A percentile compares a stretch with the other conserved stretches of the same genome.
phyloP scores from a whole-genome alignment of 2,113 vertebrate genomes.

The Grantiella picta region DNA sequence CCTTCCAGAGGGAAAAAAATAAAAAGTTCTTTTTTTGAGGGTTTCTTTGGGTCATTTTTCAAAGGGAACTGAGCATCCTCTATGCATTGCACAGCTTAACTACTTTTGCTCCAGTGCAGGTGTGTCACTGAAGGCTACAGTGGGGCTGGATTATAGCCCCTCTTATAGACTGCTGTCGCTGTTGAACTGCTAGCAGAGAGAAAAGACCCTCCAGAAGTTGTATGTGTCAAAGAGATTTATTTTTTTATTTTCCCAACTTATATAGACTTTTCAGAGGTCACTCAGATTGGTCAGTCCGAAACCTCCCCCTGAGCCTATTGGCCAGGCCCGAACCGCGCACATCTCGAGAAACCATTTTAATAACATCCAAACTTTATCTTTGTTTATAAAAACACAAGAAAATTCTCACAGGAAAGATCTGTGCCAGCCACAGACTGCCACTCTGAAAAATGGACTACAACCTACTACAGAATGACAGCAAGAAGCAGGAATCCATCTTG shows the following conservation, averaged over 20 bases:
- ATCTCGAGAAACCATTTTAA: too few relatives aligned
- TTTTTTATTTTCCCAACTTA: too few relatives aligned
- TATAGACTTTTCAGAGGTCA: too few relatives aligned
- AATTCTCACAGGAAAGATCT: too few relatives aligned
- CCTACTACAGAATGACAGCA: not conserved
- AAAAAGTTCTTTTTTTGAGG: not conserved
- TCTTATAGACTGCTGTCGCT: not conserved
- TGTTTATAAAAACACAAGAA: too few relatives aligned
- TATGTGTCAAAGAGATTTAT: too few relatives aligned
- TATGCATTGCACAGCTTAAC: not conserved
- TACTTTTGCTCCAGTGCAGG: not conserved
- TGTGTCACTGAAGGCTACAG: not conserved
- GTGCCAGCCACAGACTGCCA: not conserved
- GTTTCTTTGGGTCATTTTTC: not conserved
- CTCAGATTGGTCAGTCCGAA: too few relatives aligned
- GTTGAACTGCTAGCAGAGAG: too few relatives aligned
- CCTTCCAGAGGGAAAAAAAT: not conserved
- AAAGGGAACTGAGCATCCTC: not conserved
- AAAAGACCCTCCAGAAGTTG: too few relatives aligned
- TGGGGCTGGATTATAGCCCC: not conserved
- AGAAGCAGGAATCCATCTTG: not conserved
- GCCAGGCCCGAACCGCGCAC: too few relatives aligned
- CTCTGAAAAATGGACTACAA: not conserved
- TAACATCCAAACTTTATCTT: too few relatives aligned
- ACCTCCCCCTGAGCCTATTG: too few relatives aligned